Base-by-base conservation (phyloP, 1,140 invertebrate species). In the Pinna nobilis region DNA sequence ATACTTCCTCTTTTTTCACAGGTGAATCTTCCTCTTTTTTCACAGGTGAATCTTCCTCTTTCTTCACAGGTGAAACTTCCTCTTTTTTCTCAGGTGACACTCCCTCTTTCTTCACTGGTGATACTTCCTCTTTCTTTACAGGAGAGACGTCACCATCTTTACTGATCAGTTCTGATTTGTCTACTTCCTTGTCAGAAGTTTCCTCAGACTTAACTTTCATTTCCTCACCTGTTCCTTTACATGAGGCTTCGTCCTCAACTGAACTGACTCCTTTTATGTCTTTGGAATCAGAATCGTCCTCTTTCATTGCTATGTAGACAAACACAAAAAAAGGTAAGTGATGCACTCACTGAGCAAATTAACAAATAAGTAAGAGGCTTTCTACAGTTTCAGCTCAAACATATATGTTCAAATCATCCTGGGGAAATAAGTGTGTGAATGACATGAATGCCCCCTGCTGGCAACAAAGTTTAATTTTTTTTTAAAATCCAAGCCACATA, bases 81-180 rank as follows among this genome's bases (percentile, higher is more conserved):
- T 68, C 65, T 32, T 5, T 37, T 20, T 57, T 68, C 28, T 53
- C 51, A 49, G 20, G 5, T 57, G 72, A 76, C 23, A 68, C 63
- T 32, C 67, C 60, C 41, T n/a, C 20, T 44, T 60, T 68, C 32
- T 68, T 68, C 57, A 20, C 61, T 28, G n/a, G 35, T 20, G 37
- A 51, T 23, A 70, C 63, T 53, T 78, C 77, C n/a, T 47, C 65
- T 28, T 77, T 70, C n/a, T 25, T 61, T 25, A 75, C 55, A 49
- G 20, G 32, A n/a, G 50, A 37, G 30, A 25, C 39, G 13, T 60
- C 41, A 1, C 30, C 44, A 32, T 65, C 44, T 50, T 49, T 50
- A n/a, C 3, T 25, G 5, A 49, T 32, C 28, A 51, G 57, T n/a
- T 61, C 37, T 55, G 33, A 25, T 30, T 59, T 50, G 32, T 50